phyloP scores from a whole-genome alignment of 2,113 vertebrate species.

The Chionomys nivalis region DNA sequence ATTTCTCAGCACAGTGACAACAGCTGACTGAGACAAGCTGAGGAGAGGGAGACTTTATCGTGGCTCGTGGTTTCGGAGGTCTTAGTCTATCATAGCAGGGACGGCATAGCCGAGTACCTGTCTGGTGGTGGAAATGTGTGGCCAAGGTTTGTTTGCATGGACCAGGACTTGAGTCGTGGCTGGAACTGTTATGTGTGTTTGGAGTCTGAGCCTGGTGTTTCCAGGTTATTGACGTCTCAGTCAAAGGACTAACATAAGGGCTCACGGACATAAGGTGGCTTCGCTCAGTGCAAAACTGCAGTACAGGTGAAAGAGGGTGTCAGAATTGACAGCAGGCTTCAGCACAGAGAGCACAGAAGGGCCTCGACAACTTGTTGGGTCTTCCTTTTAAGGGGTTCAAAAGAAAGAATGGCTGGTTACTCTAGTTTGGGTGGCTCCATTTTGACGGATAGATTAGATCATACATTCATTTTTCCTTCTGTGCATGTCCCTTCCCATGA shows the following conservation, averaged over 20 bases:
- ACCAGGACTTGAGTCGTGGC: too few relatives aligned
- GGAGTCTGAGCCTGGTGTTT: neutral
- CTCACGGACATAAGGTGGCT: neutral
- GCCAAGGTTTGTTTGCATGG: neutral
- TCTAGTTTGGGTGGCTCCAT: neutral
- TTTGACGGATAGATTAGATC: neutral
- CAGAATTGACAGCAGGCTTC: too few relatives aligned
- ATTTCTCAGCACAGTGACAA: neutral
- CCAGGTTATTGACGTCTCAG: neutral
- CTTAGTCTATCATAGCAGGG: too few relatives aligned
- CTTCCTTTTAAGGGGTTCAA: neutral
- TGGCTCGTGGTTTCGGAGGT: neutral
- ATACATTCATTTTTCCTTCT: neutral
- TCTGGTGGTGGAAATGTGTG: neutral
- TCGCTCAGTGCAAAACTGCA: neutral
- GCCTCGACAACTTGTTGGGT: too few relatives aligned
- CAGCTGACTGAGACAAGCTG: neutral
- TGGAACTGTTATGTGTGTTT: neutral
- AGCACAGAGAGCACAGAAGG: too few relatives aligned
- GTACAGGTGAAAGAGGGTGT: neutral
- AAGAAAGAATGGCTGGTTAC: neutral
- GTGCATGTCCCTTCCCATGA: neutral
- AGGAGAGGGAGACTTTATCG: neutral
- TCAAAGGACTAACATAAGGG: neutral
- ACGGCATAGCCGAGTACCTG: too few relatives aligned